phyloP scores from a whole-genome alignment of 2,797 vertebrate species.

The Tokudaia tokunoshimensis region DNA sequence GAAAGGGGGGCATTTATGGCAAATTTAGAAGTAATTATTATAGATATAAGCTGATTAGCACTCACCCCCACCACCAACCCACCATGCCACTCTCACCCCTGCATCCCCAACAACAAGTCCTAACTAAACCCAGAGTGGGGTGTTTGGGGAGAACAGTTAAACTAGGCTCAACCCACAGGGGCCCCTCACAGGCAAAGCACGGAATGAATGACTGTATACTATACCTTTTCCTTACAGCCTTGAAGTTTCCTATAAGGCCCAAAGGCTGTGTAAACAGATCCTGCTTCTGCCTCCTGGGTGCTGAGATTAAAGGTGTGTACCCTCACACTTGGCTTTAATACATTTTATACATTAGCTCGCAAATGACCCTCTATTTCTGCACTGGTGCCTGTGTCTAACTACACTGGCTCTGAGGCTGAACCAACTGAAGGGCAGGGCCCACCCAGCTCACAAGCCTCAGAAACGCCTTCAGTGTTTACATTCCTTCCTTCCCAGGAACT shows the following conservation, averaged over 20 bases:
- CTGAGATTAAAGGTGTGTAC: too few relatives aligned
- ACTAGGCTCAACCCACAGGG: neutral
- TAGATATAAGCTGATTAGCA: neutral
- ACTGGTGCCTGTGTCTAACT: neutral
- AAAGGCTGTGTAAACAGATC: neutral
- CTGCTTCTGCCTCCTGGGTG: neutral
- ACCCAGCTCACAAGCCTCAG: neutral
- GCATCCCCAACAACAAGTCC: neutral
- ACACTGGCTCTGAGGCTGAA: neutral
- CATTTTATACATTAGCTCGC: neutral
- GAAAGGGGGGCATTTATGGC: neutral
- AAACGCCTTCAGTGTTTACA: neutral
- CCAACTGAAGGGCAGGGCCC: neutral
- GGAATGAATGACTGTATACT: neutral
- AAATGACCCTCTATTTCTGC: neutral
- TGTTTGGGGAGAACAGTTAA: neutral
- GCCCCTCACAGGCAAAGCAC: neutral
- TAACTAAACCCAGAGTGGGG: neutral
- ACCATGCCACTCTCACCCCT: neutral
- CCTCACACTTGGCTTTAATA: neutral
- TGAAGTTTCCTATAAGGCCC: neutral
- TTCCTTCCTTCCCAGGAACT: neutral
- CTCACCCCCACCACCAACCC: neutral
- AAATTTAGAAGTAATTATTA: neutral
- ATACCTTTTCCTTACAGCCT: neutral